Base-by-base conservation (phyloP, 1,140 invertebrate genomes). In the Saccostrea cuccullata region DNA sequence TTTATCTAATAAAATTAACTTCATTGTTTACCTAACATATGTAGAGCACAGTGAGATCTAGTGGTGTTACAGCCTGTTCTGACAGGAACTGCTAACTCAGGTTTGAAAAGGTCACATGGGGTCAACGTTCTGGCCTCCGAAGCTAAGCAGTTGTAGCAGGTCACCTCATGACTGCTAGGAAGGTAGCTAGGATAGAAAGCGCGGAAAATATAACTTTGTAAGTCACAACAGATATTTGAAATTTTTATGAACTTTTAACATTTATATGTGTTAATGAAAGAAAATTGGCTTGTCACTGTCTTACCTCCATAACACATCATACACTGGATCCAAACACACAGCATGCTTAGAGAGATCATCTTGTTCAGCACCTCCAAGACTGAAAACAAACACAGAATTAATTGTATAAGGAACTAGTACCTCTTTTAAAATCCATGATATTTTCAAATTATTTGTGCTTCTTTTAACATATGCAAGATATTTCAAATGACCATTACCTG, bases 311-410 rank as follows among this genome's bases (percentile, higher is more conserved):
- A 96, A 88, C 26, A 95, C 94, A 94, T 96, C 95, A 91, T 96
- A 96, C 70, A 95, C 93, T n/a, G 98, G 98, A 96, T 99, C 98
- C 88, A 99, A 95, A 92, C 97, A 98, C 0, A 97, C 96, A 64
- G 97, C 96, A 82, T 96, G 96, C 88, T 97, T 96, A 73, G 96
- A 96, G 87, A 98, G 97, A 93, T 97, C 96, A 0, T 97, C 96
- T 94, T 98, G 98, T 91, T 98, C 97, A 23, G 95, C 94, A 2
- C 96, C 97, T 90, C 96, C 96, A 95, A 97, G 98, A 90, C 97
- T 97, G 90, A 88, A 91, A 90, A 2, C 58, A 73, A 87, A 47
- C 47, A 47, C 6, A 5, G 9, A 47, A 47, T 8, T 47, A 2
- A 8, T 47, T 47, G 47, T 47, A 47, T 9, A 47, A 5, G 47